phyloP scores from a whole-genome alignment of 2,888 invertebrate species.

The Crioceris asparagi region DNA sequence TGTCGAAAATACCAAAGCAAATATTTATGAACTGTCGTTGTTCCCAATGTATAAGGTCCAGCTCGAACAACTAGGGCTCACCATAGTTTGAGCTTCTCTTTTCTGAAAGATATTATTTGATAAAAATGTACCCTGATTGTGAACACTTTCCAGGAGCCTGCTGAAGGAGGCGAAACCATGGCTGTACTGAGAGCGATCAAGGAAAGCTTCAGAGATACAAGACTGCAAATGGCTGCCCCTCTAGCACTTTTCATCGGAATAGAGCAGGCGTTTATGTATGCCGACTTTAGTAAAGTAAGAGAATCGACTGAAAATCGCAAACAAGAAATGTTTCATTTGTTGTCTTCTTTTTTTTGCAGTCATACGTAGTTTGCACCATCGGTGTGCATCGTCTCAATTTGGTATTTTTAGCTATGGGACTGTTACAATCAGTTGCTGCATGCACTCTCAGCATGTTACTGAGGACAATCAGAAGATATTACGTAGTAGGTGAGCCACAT shows the following conservation, averaged over 20 bases:
- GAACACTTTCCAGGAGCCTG: constrained; percentile 44
- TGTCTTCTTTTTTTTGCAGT: constrained; percentile 41
- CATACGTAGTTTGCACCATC: constrained; percentile 72
- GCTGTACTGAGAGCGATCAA: constrained; percentile 41
- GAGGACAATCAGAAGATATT: constrained; percentile 60
- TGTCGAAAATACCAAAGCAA: too few species aligned
- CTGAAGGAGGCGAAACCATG: constrained; percentile 37
- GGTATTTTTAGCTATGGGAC: constrained; percentile 62
- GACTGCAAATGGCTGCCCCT: constrained; percentile 60
- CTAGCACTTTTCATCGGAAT: constrained; percentile 72
- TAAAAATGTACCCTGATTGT: too few species aligned
- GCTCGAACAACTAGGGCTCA: too few species aligned
- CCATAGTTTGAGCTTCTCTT: too few species aligned
- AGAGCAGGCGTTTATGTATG: constrained; percentile 76
- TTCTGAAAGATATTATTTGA: too few species aligned
- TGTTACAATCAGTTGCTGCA: constrained; percentile 65
- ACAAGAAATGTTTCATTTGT: too few species aligned
- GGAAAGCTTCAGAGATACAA: constrained; percentile 48
- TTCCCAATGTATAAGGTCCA: too few species aligned
- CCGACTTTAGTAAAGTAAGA: constrained; percentile 67
- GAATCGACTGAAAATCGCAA: not conserved
- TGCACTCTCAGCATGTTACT: constrained; percentile 72
- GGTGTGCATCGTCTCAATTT: constrained; percentile 64
- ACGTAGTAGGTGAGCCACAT: constrained; percentile 52
- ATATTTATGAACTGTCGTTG: too few species aligned